Evolutionary conservation across 92 coral and sea anemone species (phyloP), one percentile per base, ranked within the genome.

Genomic region (Isaurus tuberculatus): DNA sequence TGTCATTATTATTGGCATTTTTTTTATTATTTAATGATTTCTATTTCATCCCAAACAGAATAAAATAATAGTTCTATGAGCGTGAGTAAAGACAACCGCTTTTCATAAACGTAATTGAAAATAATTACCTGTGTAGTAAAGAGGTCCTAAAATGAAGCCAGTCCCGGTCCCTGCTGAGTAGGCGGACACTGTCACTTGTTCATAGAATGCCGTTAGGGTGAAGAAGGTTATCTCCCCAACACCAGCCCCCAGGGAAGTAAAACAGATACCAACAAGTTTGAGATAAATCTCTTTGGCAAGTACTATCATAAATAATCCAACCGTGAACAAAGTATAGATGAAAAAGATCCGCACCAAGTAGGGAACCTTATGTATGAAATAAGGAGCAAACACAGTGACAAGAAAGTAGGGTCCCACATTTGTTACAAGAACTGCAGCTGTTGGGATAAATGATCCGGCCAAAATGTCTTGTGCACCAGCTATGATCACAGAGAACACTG

Each of bases 121-220:
- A 19, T 23, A 28, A 91, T 65, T 78, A 91, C 98, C 95, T 86
- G 98, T 93, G 61, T 93, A 93, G 78, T 93, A 93, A 7, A 93
- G 82, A 46, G 98, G 98, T 16, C 95, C 95, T 70, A 93, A 36
- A 23, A 93, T 86, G 66, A 91, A 93, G 19, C 95, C 95, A 2
- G 95, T 89, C 8, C 97, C 98, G 15, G 98, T 93, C 10, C 98
- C 98, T 8, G 98, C 98, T 51, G 93, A 89, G 73, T 91, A 93
- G 8, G 98, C 98, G 1, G 95, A 88, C 6, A 93, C 95, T 22
- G 95, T 87, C 43, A 93, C 92, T 81, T 91, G 94, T 57, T 91
- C 95, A 70, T 93, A 93, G 46, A 81, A 93, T 4, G 95, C 95
- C 26, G 98, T 91, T 5, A 93, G 90, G 15, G 98, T 91, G 22